These are phyloP conservation scores for Cervus canadensis DNA, from an alignment of 2,113 vertebrate species.

Conservation along the genomic window DNA sequence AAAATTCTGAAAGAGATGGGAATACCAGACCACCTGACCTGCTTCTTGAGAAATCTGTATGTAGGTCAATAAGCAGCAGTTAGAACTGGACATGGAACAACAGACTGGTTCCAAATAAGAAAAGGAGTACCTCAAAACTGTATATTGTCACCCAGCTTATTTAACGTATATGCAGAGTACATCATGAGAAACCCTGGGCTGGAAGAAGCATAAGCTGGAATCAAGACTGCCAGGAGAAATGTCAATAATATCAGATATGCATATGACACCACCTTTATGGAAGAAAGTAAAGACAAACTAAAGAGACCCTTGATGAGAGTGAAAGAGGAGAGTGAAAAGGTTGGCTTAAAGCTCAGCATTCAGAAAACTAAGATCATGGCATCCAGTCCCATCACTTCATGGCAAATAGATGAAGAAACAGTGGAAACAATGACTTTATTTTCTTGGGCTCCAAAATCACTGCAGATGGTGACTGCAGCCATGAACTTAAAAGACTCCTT, in stretches of 20 bases:
- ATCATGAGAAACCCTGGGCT: background rate
- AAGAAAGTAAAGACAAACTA: background rate
- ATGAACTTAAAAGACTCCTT: background rate
- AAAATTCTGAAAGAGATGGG: too few relatives aligned
- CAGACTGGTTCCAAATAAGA: background rate
- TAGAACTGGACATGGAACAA: background rate
- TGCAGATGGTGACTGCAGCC: background rate
- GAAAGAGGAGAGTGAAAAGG: background rate
- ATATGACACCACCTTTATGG: background rate
- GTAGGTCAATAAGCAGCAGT: background rate
- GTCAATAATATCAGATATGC: background rate
- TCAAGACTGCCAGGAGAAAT: background rate
- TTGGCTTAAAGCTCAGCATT: background rate
- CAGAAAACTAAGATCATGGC: background rate
- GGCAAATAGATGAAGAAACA: background rate
- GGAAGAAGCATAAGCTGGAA: background rate
- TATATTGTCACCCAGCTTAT: background rate
- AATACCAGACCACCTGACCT: too few relatives aligned
- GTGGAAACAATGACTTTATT: background rate
- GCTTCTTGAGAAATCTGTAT: background rate
- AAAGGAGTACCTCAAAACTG: rapidly evolving
- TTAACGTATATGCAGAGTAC: background rate
- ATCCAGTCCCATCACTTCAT: background rate
- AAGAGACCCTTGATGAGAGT: background rate
- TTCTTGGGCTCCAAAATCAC: background rate